phyloP scores from a whole-genome alignment of 2,113 vertebrate genomes.

The Apus apus region DNA sequence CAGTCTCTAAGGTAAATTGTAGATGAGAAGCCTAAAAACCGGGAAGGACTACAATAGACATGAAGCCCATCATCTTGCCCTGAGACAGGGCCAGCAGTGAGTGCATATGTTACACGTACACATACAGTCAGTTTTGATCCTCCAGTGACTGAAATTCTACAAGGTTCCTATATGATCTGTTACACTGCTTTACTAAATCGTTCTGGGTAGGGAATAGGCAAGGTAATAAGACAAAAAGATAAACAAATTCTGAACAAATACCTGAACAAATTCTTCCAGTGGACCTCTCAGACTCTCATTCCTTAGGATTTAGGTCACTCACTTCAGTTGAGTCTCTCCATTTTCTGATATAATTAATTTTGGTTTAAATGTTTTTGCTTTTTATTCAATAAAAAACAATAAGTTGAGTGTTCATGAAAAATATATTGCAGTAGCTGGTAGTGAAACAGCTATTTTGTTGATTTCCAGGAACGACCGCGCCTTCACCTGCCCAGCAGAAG shows the following conservation, averaged over 20 bases:
- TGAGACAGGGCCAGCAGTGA: not conserved
- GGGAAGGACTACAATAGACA: not conserved
- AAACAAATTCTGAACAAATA: no score
- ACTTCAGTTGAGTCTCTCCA: not conserved
- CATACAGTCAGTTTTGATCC: not conserved
- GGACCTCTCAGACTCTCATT: not conserved
- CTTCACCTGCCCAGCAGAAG: conserved; percentile 92
- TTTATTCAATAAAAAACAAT: not conserved
- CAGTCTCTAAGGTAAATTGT: not conserved
- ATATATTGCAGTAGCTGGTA: not conserved
- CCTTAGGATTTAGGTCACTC: not conserved
- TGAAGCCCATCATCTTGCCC: not conserved
- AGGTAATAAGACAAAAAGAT: not conserved
- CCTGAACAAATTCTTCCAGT: not conserved
- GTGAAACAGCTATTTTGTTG: not conserved
- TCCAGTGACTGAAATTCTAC: not conserved
- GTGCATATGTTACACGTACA: not conserved
- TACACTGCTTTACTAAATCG: not conserved
- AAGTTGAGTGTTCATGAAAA: not conserved
- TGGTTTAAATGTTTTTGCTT: not conserved
- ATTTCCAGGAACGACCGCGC: conserved; percentile 91
- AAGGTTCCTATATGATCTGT: not conserved
- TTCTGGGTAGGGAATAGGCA: not conserved
- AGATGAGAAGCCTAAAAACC: not conserved
- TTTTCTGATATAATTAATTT: not conserved